A percentile compares a stretch with the other conserved stretches of the same genome.
These are phyloP conservation scores for Drosophila gunungcola DNA, from an alignment of 1,140 invertebrate genomes.

Conservation along the genomic window DNA sequence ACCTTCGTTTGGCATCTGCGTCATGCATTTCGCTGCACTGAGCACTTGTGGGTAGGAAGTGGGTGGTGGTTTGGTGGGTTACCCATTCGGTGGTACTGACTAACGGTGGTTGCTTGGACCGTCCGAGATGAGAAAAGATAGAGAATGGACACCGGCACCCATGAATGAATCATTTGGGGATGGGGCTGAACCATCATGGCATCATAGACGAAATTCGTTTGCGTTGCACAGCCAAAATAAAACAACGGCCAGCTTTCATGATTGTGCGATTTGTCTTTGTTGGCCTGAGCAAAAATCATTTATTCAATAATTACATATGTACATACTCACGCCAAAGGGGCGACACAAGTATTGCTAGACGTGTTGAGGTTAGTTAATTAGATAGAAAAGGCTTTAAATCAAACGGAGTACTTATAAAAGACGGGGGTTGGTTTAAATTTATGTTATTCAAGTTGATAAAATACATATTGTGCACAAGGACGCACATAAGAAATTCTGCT, in stretches of 20 bases:
- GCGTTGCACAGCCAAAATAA: slow-evolving; percentile 36
- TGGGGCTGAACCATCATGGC: slow-evolving; percentile 58
- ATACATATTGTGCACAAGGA: no score
- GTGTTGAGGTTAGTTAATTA: neutral
- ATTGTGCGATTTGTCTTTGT: slow-evolving; percentile 23
- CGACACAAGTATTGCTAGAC: slow-evolving; percentile 1
- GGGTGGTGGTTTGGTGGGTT: slow-evolving; percentile 7
- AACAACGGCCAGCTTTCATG: slow-evolving; percentile 22
- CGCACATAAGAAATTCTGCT: no score
- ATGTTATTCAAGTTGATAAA: no score
- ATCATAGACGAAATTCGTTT: slow-evolving; percentile 54
- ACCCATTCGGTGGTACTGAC: slow-evolving; percentile 11
- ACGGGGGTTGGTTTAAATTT: neutral
- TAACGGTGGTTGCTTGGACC: slow-evolving; percentile 15
- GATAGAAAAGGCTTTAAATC: neutral
- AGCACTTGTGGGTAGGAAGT: slow-evolving; percentile 21
- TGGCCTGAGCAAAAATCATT: slow-evolving; percentile 22
- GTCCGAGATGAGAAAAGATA: slow-evolving; percentile 15
- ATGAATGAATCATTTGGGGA: slow-evolving; percentile 71
- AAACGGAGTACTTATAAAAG: neutral
- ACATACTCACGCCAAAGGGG: neutral
- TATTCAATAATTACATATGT: slow-evolving; percentile 50
- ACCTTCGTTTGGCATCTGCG: slow-evolving; percentile 65
- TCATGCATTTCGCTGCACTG: slow-evolving; percentile 71
- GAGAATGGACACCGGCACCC: slow-evolving; percentile 27